These are phyloP conservation scores for Chloroceryle inda DNA, from an alignment of 2,797 vertebrate genomes.

Conservation along the genomic window DNA sequence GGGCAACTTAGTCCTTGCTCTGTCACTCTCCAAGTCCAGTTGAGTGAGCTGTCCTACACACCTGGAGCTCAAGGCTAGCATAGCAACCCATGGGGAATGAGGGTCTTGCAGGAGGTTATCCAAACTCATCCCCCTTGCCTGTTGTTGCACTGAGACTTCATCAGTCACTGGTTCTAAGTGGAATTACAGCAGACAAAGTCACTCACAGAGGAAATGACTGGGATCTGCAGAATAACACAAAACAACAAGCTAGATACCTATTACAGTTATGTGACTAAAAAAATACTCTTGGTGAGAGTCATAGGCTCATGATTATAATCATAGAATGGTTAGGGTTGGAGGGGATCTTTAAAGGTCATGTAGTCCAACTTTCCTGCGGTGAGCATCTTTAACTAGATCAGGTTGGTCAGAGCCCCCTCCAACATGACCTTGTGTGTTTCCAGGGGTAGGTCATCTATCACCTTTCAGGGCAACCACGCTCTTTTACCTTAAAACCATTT, in stretches of 20 bases:
- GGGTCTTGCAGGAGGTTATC: accelerated
- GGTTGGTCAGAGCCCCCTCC: too few species aligned
- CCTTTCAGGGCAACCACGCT: too few species aligned
- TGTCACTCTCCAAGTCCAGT: not conserved
- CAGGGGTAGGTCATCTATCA: too few species aligned
- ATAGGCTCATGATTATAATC: not conserved
- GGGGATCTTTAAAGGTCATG: too few species aligned
- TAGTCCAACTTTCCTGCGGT: too few species aligned
- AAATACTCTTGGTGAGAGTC: not conserved
- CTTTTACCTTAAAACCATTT: not conserved
- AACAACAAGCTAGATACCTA: not conserved
- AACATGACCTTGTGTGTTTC: too few species aligned
- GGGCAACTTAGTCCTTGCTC: not conserved
- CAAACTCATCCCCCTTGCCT: not conserved
- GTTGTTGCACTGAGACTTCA: accelerated
- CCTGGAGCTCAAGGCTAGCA: not conserved
- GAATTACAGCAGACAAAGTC: not conserved
- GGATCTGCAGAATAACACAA: not conserved
- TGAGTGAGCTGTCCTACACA: accelerated
- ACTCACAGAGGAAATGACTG: not conserved
- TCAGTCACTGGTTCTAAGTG: not conserved
- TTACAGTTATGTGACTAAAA: not conserved
- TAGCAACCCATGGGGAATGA: accelerated
- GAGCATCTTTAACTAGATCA: too few species aligned
- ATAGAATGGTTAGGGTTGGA: not conserved